Conservation (phyloP, 1,140 invertebrate species). For the Nasonia longicornis region DNA sequence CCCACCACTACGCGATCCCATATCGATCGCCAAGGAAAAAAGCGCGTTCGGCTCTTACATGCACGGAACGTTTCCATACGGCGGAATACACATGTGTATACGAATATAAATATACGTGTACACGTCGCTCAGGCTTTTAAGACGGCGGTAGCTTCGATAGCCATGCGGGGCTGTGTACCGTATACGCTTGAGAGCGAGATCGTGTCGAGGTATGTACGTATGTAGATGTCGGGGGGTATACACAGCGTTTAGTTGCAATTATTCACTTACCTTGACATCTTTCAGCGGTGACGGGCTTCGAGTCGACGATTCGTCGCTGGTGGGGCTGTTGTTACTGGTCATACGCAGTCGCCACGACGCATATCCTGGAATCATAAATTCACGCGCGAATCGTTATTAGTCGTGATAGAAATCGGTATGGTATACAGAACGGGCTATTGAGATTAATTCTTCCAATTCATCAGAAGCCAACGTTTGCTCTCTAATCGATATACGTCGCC, state of each 20-base stretch:
- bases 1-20: slow-evolving; percentile 12
- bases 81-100: not conserved
- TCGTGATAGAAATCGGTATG: slow-evolving; percentile 23
- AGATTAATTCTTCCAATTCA: not conserved
- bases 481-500: no score
- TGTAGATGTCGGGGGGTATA: not conserved
- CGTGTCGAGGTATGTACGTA: not conserved
- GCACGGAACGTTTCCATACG: slow-evolving; percentile 36
- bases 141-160: not conserved
- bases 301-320: not conserved
- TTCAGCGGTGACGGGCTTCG: slow-evolving; percentile 12
- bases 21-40: slow-evolving; percentile 53
- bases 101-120: not conserved
- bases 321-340: no score
- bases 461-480: no score
- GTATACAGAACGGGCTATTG: not conserved
- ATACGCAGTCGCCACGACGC: slow-evolving; percentile 29
- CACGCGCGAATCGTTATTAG: slow-evolving; percentile 30
- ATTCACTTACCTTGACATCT: slow-evolving; percentile 44
- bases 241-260: slow-evolving; percentile 22
- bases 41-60: slow-evolving; percentile 4
- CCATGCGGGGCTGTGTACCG: not conserved
- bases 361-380: slow-evolving; percentile 45
- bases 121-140: not conserved
- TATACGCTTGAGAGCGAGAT: not conserved